A percentile compares a stretch with the other conserved stretches of the same genome.
Evolutionary conservation across 2,113 vertebrate genomes (phyloP).

Genomic region (pig (Sus scrofa)): DNA sequence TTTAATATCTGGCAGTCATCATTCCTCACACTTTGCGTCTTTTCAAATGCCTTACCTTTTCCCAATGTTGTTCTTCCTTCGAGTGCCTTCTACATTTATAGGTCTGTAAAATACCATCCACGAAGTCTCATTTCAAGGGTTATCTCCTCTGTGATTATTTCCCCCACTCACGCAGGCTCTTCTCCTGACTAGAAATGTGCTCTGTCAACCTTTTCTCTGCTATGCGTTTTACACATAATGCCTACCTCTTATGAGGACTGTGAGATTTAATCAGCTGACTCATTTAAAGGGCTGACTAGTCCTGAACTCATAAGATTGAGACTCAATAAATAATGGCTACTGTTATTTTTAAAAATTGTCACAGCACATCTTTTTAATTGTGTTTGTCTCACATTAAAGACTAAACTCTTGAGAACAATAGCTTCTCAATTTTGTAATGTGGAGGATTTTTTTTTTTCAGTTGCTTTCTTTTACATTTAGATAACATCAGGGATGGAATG

Average conservation of each 20-base stretch:
- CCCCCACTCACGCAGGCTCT: neutral
- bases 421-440: neutral
- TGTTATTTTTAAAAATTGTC: neutral
- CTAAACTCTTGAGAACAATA: neutral
- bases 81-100: constrained; percentile 24
- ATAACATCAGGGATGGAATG: neutral
- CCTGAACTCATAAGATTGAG: neutral
- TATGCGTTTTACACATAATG: neutral
- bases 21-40: neutral
- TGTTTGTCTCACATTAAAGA: neutral
- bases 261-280: neutral
- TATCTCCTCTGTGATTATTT: neutral
- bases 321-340: neutral
- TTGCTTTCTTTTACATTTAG: neutral
- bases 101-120: constrained; percentile 28
- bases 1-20: neutral
- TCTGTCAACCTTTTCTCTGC: neutral
- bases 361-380: neutral
- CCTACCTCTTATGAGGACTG: neutral
- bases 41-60: constrained; percentile 7
- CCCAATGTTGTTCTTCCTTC: constrained; percentile 21
- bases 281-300: neutral
- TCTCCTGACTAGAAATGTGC: neutral
- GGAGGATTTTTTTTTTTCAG: neutral
- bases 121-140: constrained; percentile 48